Conservation (phyloP, 2,797 vertebrate genomes). For the Chaetodon trifasciatus region DNA sequence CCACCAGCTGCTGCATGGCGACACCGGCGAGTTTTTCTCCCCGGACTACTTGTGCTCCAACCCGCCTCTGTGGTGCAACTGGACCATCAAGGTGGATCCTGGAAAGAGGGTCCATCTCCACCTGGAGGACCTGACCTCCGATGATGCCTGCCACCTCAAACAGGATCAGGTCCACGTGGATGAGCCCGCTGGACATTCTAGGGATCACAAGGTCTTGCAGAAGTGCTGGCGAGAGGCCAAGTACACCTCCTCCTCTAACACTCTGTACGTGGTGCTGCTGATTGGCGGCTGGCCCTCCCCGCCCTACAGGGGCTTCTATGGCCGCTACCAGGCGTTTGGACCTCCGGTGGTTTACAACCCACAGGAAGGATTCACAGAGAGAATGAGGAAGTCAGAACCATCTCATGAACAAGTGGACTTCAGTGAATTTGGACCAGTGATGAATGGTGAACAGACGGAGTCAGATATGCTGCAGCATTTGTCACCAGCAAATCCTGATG, state of each 20-base stretch:
- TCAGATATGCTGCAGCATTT: background rate
- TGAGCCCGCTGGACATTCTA: constrained; percentile 50
- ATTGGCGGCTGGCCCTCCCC: constrained; percentile 68
- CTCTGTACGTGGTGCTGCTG: constrained; percentile 82
- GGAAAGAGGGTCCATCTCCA: constrained; percentile 80
- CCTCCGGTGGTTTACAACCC: constrained; percentile 55
- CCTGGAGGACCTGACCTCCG: constrained; percentile 81
- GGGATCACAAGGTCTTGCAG: constrained; percentile 75
- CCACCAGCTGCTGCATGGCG: constrained; percentile 74
- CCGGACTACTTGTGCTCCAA: constrained; percentile 87
- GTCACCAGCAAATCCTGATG: background rate
- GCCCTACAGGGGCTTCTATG: constrained; percentile 82
- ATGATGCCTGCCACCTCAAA: constrained; percentile 77
- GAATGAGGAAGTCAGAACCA: background rate
- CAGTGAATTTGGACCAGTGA: background rate
- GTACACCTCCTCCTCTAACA: constrained; percentile 75
- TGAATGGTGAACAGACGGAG: background rate
- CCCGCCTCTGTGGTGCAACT: constrained; percentile 88
- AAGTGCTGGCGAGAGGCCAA: constrained; percentile 81
- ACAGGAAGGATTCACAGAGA: background rate
- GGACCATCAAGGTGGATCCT: constrained; percentile 82
- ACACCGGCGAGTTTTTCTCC: constrained; percentile 83
- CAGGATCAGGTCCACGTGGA: constrained; percentile 86
- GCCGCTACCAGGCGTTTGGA: constrained; percentile 76
- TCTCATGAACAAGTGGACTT: background rate